Evolutionary conservation across 1,140 invertebrate genomes (phyloP), one percentile per base, ranked within the genome.

Genomic region (Bilobella aurantiaca): DNA sequence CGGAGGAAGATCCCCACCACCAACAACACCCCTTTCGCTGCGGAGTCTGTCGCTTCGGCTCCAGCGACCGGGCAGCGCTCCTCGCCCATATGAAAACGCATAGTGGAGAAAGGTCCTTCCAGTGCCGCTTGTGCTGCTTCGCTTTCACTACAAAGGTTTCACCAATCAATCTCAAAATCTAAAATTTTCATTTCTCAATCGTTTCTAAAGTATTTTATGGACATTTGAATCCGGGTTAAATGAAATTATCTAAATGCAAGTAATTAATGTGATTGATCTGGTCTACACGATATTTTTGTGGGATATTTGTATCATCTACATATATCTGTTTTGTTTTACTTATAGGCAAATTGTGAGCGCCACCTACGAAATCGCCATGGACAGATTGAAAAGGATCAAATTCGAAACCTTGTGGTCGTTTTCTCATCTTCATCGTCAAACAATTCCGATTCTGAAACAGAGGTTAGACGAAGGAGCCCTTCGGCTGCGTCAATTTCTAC

Each of bases 81-180:
- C 85, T 91, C 1, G 85, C 91, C 30, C 89, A 97, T 76, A 87
- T 97, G 84, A 82, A 93, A 69, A 89, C 88, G 1, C 94, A 97
- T 78, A 96, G 95, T 74, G 93, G 93, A 0, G 93, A 96, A 73
- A 82, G 93, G 2, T 94, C 94, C 0, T 98, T 92, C 74, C 90
- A 96, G 75, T 97, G 95, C 74, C 84, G 86, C 0, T 82, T 96
- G 1, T 98, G 95, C 77, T 91, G 92, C 72, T 96, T 91, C 73
- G 91, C 93, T 1, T 98, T 97, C 77, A 97, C 94, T 1, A 98
- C 94, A 0, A 96, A 97, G 74, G 69, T 70, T n/a, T n/a, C n/a
- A n/a, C n/a, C n/a, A n/a, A n/a, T n/a, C n/a, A n/a, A n/a, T n/a
- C n/a, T n/a, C n/a, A n/a, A n/a, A 42, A 42, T 42, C 37, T 42